phyloP scores from a whole-genome alignment of 2,888 invertebrate species.

The Plusia festucae region DNA sequence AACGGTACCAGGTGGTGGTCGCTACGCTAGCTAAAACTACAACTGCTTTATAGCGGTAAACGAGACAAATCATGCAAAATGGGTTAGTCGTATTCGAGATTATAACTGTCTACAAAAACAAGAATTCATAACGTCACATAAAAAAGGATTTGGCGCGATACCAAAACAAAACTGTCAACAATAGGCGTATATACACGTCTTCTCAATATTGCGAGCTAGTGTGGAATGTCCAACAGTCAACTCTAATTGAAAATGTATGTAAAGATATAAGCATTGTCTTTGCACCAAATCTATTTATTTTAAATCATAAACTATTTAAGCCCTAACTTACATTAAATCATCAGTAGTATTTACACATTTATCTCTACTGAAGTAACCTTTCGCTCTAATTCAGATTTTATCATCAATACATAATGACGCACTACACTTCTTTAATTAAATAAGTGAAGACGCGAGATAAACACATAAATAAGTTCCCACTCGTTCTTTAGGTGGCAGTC shows the following conservation, averaged over 20 bases:
- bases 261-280: background rate
- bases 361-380: conserved; percentile 82
- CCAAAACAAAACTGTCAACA: conserved; percentile 58
- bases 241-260: conserved; percentile 13
- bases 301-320: conserved; percentile 12
- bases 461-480: conserved; percentile 22
- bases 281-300: background rate
- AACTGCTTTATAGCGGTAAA: conserved; percentile 22
- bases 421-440: conserved; percentile 51
- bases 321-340: conserved; percentile 55
- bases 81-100: conserved; percentile 6
- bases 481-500: conserved; percentile 32
- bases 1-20: conserved; percentile 10
- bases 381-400: conserved; percentile 71
- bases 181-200: conserved; percentile 20
- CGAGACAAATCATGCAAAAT: conserved; percentile 22
- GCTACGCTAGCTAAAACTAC: conserved; percentile 25
- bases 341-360: conserved; percentile 70
- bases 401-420: conserved; percentile 66
- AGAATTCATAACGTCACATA: conserved; percentile 7
- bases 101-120: conserved; percentile 21
- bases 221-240: conserved; percentile 26
- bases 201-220: conserved; percentile 27
- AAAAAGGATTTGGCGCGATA: conserved; percentile 53
- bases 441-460: conserved; percentile 39